These are phyloP conservation scores for Eucidaris tribuloides DNA, from an alignment of 35 echinoderm and acorn worm species.

Conservation along the genomic window DNA sequence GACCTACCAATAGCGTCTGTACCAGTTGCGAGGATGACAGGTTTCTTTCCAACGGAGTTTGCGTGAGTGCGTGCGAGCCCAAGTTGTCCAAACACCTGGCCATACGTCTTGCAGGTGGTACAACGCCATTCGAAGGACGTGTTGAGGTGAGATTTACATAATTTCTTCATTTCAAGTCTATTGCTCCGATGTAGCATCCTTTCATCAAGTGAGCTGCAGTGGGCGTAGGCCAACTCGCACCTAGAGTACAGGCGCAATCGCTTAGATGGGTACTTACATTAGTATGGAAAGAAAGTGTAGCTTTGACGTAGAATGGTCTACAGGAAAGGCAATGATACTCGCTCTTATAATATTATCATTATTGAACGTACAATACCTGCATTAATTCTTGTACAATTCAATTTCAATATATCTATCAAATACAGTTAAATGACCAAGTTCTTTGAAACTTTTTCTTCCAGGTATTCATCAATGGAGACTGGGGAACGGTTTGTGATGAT, in stretches of 20 bases:
- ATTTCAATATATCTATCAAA: too few species aligned
- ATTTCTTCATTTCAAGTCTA: neutral
- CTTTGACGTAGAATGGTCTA: too few species aligned
- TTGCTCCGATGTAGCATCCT: neutral
- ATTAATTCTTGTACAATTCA: too few species aligned
- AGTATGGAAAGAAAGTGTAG: too few species aligned
- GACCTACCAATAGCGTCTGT: constrained; percentile 33
- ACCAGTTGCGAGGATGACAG: constrained; percentile 68
- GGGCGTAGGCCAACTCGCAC: neutral
- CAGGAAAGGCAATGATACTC: too few species aligned
- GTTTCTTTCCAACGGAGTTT: constrained; percentile 28
- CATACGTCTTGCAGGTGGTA: constrained; percentile 66
- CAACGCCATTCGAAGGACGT: constrained; percentile 75
- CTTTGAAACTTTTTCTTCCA: neutral
- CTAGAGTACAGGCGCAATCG: too few species aligned
- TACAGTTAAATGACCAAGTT: too few species aligned
- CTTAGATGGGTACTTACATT: too few species aligned
- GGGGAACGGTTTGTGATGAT: constrained; percentile 95
- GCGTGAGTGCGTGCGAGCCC: constrained; percentile 45
- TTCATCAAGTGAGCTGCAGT: neutral
- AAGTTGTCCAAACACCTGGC: constrained; percentile 70
- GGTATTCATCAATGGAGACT: constrained; percentile 77
- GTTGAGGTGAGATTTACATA: constrained; percentile 74
- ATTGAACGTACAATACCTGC: too few species aligned
- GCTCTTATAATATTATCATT: too few species aligned